phyloP scores from a whole-genome alignment of 2,113 vertebrate species.

The Halcyon senegalensis region DNA sequence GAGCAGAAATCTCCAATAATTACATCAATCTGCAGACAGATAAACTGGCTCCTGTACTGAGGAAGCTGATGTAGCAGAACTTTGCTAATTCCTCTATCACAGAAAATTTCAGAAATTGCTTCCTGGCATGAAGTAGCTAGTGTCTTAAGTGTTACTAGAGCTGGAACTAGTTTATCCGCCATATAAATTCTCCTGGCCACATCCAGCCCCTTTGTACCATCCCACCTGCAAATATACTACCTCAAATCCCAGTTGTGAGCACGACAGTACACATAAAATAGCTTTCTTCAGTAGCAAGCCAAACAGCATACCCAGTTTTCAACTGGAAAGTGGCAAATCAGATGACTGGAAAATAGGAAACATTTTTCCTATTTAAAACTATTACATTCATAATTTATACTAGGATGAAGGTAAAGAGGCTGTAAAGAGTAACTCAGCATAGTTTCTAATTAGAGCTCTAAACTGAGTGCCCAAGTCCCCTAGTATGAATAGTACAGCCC shows the following conservation, averaged over 20 bases:
- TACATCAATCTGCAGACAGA: neutral
- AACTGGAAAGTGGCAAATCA: neutral
- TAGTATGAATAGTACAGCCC: neutral
- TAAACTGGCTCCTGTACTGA: neutral
- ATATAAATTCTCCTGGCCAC: neutral
- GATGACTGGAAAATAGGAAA: neutral
- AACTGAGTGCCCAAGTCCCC: neutral
- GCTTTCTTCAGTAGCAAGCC: neutral
- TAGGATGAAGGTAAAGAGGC: neutral
- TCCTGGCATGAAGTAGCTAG: neutral
- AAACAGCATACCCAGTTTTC: neutral
- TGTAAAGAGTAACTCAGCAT: neutral
- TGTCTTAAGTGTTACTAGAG: neutral
- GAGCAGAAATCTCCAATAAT: neutral
- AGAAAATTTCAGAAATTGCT: neutral
- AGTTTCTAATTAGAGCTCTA: neutral
- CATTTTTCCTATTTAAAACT: neutral
- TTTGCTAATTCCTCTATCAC: neutral
- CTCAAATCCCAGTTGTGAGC: neutral
- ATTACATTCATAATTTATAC: neutral
- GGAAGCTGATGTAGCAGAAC: neutral
- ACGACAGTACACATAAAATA: neutral
- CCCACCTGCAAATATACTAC: neutral
- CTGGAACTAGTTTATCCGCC: neutral
- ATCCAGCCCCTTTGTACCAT: neutral